A percentile compares a stretch with the other conserved stretches of the same genome.
Evolutionary conservation across 1,140 invertebrate genomes (phyloP).

Genomic region (Drosophila parvula): DNA sequence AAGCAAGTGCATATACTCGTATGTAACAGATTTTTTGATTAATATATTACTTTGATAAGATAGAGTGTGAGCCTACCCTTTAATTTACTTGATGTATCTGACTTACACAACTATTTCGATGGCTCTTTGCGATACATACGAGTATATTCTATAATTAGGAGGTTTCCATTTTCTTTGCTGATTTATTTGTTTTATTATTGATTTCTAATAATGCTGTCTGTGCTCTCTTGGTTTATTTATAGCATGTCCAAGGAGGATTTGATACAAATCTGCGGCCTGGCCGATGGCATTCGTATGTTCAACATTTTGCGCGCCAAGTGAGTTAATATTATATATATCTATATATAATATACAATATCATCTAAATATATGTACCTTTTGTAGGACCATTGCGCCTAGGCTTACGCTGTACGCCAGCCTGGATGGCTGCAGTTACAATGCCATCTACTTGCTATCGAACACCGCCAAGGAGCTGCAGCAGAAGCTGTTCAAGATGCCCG

Average conservation of each 20-base stretch:
- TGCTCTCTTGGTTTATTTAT: slow-evolving; percentile 27
- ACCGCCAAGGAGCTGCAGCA: slow-evolving; percentile 88
- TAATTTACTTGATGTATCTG: background rate
- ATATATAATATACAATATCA: no score
- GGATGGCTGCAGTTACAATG: slow-evolving; percentile 89
- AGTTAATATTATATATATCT: slow-evolving; percentile 83
- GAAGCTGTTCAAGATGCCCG: slow-evolving; percentile 86
- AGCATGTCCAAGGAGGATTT: slow-evolving; percentile 94
- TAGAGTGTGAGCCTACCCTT: background rate
- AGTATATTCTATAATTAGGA: slow-evolving; percentile 14
- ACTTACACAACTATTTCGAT: background rate
- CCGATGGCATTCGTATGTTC: slow-evolving; percentile 95
- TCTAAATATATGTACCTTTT: no score
- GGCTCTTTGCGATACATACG: background rate
- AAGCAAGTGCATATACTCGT: background rate
- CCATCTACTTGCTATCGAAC: slow-evolving; percentile 90
- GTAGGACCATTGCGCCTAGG: slow-evolving; percentile 89
- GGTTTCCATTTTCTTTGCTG: background rate
- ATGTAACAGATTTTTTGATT: background rate
- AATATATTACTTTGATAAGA: slow-evolving; percentile 14
- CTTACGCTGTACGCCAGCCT: slow-evolving; percentile 92
- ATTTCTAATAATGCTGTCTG: background rate
- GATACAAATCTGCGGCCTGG: slow-evolving; percentile 96
- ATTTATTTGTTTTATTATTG: slow-evolving; percentile 9
- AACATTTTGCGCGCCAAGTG: slow-evolving; percentile 93